Evolutionary conservation across 2,888 invertebrate genomes (phyloP), one percentile per base, ranked within the genome.

Genomic region (Nemotelus nigrinus): DNA sequence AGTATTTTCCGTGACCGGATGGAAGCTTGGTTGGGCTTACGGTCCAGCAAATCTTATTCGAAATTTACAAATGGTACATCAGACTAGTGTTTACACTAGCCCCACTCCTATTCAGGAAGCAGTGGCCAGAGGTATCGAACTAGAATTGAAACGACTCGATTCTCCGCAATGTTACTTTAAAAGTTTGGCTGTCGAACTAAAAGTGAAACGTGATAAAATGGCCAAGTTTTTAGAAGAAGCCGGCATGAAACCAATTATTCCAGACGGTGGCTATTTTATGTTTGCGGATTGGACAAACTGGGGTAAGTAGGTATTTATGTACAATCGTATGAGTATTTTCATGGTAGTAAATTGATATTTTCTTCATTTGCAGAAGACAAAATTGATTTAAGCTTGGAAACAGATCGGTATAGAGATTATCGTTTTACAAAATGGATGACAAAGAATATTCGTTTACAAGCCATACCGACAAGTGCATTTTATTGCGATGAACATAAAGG

Each of bases 231-330:
- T 96, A 44, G 85, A 83, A 3, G 93, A 95, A 8, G 92, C 93
- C 76, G 97, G 97, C 0, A 95, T 99, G 92, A 91, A 90, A 57
- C 97, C 98, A 0, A 95, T 95, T 0, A 88, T 98, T 77, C 99
- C 99, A 0, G 96, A 99, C 82, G 98, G 97, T 2, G 99, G 99
- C 0, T 99, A 98, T 88, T 99, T 99, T 85, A 94, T 99, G 90
- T 86, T 99, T 75, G 98, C 97, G 1, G 96, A 99, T 87, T 97
- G 96, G 93, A 91, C 93, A 7, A 88, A 91, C 3, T 87, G 96
- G 80, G 91, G 93, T 93, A 85, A 87, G 84, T 65, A 44, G 39
- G 7, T 6, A 43, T 6, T n/a, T n/a, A n/a, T n/a, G n/a, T n/a
- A n/a, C 39, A 25, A 25, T 25, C 25, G 25, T 25, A 25, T 25